A percentile compares a stretch with the other conserved stretches of the same genome.
These are phyloP conservation scores for Cyanoramphus novaezelandiae DNA, from an alignment of 2,113 vertebrate genomes.

Conservation along the genomic window DNA sequence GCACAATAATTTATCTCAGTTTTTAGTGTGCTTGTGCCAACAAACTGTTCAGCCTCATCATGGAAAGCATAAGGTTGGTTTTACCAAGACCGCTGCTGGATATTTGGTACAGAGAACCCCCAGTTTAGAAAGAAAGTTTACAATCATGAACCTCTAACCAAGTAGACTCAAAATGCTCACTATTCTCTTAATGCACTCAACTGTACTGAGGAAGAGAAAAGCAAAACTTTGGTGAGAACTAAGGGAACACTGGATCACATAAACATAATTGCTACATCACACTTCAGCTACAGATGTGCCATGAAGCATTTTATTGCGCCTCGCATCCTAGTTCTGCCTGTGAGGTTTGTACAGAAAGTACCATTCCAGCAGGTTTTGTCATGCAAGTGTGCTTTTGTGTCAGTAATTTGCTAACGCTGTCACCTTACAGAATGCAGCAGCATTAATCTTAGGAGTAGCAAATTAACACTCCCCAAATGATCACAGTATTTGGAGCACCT, in stretches of 20 bases:
- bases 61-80: not conserved
- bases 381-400: not conserved
- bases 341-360: not conserved
- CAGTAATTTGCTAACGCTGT: not conserved
- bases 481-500: not conserved
- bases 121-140: not conserved
- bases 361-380: slow-evolving; percentile 23
- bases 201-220: not conserved
- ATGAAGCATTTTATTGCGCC: not conserved
- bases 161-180: not conserved
- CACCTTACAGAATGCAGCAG: not conserved
- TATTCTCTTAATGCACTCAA: not conserved
- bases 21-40: not conserved
- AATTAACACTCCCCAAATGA: not conserved
- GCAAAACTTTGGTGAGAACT: not conserved
- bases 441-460: not conserved
- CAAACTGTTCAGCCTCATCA: not conserved
- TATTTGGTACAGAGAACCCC: not conserved
- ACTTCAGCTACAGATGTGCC: not conserved
- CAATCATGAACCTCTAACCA: not conserved
- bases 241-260: not conserved
- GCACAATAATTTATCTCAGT: not conserved
- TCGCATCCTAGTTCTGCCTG: not conserved
- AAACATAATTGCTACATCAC: not conserved
- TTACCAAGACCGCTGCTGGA: not conserved